These are phyloP conservation scores for Zaprionus ghesquierei DNA, from an alignment of 1,140 invertebrate species.

Conservation along the genomic window DNA sequence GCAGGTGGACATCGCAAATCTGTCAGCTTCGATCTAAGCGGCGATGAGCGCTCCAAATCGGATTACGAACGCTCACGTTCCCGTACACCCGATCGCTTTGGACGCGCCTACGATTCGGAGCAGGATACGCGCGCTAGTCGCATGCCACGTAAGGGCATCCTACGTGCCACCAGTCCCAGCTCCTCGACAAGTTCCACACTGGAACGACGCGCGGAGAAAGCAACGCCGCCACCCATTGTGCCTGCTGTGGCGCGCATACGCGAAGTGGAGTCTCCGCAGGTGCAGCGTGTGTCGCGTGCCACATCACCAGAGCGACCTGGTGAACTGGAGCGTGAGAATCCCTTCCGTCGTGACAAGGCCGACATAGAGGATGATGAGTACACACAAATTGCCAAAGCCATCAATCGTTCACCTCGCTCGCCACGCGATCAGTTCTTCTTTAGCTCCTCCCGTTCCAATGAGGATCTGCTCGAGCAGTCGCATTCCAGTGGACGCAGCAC, in stretches of 20 bases:
- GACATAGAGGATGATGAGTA: constrained; percentile 63
- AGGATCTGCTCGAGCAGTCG: constrained; percentile 73
- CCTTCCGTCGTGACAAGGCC: constrained; percentile 58
- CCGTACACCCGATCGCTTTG: constrained; percentile 61
- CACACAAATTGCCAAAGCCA: constrained; percentile 68
- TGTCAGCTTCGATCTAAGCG: constrained; percentile 81
- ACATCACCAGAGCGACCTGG: constrained; percentile 59
- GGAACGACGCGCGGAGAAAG: constrained; percentile 57
- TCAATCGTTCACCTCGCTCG: constrained; percentile 66
- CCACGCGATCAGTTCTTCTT: constrained; percentile 76
- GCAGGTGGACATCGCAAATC: constrained; percentile 73
- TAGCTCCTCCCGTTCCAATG: constrained; percentile 62
- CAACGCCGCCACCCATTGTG: constrained; percentile 44
- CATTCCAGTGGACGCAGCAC: constrained; percentile 68
- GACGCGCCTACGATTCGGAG: constrained; percentile 75
- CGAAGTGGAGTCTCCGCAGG: constrained; percentile 67
- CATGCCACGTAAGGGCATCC: constrained; percentile 72
- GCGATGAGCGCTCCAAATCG: constrained; percentile 76
- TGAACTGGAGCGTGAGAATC: constrained; percentile 79
- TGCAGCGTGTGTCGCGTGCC: constrained; percentile 63
- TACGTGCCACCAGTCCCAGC: constrained; percentile 71
- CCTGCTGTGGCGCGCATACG: constrained; percentile 71
- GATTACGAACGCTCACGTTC: constrained; percentile 75
- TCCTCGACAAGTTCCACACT: constrained; percentile 63
- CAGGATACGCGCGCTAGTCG: constrained; percentile 65